phyloP scores from a whole-genome alignment of 2,888 invertebrate genomes.

The Melanophora roralis region DNA sequence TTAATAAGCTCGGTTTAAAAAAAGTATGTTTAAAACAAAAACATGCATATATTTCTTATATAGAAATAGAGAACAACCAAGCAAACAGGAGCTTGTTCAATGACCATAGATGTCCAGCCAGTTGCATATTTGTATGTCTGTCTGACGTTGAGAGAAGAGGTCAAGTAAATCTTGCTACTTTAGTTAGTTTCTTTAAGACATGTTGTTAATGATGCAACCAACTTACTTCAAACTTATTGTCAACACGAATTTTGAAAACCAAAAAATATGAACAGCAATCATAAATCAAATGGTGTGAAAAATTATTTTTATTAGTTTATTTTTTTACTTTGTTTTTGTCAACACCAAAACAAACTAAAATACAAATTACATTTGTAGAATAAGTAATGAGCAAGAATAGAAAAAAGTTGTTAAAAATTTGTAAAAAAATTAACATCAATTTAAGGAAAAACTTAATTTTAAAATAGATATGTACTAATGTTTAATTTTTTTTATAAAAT shows the following conservation, averaged over 20 bases:
- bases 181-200: slow-evolving; percentile 24
- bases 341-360: not conserved
- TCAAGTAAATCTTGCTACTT: slow-evolving; percentile 57
- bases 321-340: slow-evolving; percentile 9
- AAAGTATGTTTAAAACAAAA: slow-evolving; percentile 1
- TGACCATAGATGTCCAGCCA: slow-evolving; percentile 56
- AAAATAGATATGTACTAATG: slow-evolving; percentile 1
- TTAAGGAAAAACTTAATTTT: slow-evolving; percentile 33
- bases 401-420: not conserved
- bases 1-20: slow-evolving; percentile 39
- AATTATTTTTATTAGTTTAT: slow-evolving; percentile 49
- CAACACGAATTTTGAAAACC: slow-evolving; percentile 21
- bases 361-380: slow-evolving; percentile 53
- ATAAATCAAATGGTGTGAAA: slow-evolving; percentile 62
- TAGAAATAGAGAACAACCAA: slow-evolving; percentile 45
- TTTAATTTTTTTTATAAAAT: not conserved
- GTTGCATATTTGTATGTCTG: slow-evolving; percentile 5
- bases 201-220: not conserved
- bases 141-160: slow-evolving; percentile 54
- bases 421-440: slow-evolving; percentile 46
- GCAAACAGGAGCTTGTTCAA: slow-evolving; percentile 47
- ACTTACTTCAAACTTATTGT: not conserved
- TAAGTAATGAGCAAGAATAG: slow-evolving; percentile 16
- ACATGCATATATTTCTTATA: slow-evolving; percentile 31
- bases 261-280: slow-evolving; percentile 54